Evolutionary conservation across 2,113 vertebrate species (phyloP).

Genomic region (Nothocercus nigrocapillus): DNA sequence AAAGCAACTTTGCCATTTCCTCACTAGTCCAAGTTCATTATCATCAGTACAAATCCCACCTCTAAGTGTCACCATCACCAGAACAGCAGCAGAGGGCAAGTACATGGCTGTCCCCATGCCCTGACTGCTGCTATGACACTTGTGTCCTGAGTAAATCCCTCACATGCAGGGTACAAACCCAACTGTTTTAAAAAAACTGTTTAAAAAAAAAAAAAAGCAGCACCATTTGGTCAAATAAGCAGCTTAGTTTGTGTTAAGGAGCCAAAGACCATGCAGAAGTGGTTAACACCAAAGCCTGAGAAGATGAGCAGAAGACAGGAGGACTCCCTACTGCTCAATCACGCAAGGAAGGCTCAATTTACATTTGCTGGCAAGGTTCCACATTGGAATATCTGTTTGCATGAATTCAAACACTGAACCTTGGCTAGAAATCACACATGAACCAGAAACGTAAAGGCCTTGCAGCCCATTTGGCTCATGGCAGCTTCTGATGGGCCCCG

Average conservation of each 20-base stretch:
- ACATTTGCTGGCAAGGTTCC: background rate
- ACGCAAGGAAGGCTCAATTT: background rate
- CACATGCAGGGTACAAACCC: fast-evolving
- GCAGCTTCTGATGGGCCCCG: fast-evolving
- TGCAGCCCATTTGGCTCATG: background rate
- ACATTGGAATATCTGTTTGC: background rate
- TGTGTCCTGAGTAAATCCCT: fast-evolving
- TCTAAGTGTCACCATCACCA: background rate
- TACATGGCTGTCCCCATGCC: fast-evolving
- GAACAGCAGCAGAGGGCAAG: background rate
- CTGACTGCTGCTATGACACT: background rate
- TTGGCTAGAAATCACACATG: background rate
- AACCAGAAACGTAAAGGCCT: background rate
- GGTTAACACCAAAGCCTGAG: background rate
- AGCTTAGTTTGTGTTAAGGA: background rate
- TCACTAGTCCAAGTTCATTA: fast-evolving
- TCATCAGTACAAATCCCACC: background rate
- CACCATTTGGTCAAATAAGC: fast-evolving
- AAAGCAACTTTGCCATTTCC: background rate
- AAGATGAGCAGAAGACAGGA: background rate
- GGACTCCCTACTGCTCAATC: background rate
- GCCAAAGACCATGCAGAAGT: background rate
- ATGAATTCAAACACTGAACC: background rate
- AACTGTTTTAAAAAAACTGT: too few relatives aligned
- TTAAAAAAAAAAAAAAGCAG: too few relatives aligned